Percentiles rank a stretch among this genome's conserved stretches.
phyloP scores from a whole-genome alignment of 2,797 vertebrate species.

The Gymnocypris eckloni region DNA sequence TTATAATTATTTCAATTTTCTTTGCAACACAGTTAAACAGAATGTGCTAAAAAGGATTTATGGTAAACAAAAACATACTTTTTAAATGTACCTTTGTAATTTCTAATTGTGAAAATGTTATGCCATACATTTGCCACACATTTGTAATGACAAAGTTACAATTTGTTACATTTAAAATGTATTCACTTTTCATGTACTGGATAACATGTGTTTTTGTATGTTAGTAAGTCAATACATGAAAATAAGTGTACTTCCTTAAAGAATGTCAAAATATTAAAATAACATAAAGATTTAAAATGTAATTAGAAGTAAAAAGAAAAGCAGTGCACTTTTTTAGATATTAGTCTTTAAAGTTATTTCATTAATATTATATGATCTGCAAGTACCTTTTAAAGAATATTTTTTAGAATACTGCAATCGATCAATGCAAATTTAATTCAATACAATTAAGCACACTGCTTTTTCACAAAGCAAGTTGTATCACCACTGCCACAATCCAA shows the following conservation, averaged over 20 bases:
- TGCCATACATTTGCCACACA: not conserved
- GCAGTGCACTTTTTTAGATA: not conserved
- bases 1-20: not conserved
- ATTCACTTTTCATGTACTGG: not conserved
- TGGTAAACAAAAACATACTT: not conserved
- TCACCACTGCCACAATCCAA: not conserved
- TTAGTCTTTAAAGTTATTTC: not conserved
- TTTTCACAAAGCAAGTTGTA: not conserved
- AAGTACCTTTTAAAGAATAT: not conserved
- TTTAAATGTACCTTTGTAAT: not conserved
- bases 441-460: not conserved
- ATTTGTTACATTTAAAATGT: not conserved
- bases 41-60: not conserved
- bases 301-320: not conserved
- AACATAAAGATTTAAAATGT: not conserved
- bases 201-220: not conserved
- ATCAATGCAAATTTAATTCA: not conserved
- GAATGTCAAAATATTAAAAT: not conserved
- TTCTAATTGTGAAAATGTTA: not conserved
- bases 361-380: not conserved
- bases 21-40: not conserved
- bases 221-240: not conserved
- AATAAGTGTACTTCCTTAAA: not conserved
- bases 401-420: not conserved
- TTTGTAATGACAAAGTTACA: not conserved